Base-by-base conservation (phyloP, 2,113 vertebrate genomes). In the Petrocephalus zakoni region DNA sequence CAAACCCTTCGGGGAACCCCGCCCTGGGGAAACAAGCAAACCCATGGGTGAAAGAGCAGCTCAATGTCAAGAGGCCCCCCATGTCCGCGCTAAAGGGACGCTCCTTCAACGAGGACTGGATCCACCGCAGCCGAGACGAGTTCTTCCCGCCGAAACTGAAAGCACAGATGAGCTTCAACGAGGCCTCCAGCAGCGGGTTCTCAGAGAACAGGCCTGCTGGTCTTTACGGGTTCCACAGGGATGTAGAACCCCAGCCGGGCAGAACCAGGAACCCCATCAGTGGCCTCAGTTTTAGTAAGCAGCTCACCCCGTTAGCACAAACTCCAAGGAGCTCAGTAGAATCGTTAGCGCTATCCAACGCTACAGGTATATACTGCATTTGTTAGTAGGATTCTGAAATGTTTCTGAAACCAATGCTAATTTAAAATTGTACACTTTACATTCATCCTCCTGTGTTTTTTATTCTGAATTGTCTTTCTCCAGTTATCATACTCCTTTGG, bases 301-400 rank as follows among this genome's bases (percentile, higher is more conserved):
- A 97, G 88, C 94, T 99, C 91, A 97, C 96, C 0, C 97, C 97
- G 25, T 96, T 98, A 0, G 96, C 98, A 93, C 98, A 97, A 93
- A 99, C 98, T 1, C 98, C 98, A 0, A 94, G 95, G 0, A 98
- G 97, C 81, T 99, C 98, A 87, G 97, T 98, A 95, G 98, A 99
- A 91, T 99, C 98, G 0, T 94, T 99, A 49, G 96, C 97, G 0
- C 94, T 99, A 89, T 98, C 98, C n/a, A 99, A 97, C 1, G 94
- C 96, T 13, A 98, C 97, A 96, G 98, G 98, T 92, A 46, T 55
- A 47, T 85, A 53, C 47, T 85, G 84, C 49, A 34, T 22, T 86
- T 34, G 22, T 86, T 55, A 52, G 21, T 55, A 55, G 25, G 51
- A 86, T 53, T 53, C 25, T n/a, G 6, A 55, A 86, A 15, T 34